phyloP scores from a whole-genome alignment of 1,140 invertebrate genomes.

The Drepana arcuata region DNA sequence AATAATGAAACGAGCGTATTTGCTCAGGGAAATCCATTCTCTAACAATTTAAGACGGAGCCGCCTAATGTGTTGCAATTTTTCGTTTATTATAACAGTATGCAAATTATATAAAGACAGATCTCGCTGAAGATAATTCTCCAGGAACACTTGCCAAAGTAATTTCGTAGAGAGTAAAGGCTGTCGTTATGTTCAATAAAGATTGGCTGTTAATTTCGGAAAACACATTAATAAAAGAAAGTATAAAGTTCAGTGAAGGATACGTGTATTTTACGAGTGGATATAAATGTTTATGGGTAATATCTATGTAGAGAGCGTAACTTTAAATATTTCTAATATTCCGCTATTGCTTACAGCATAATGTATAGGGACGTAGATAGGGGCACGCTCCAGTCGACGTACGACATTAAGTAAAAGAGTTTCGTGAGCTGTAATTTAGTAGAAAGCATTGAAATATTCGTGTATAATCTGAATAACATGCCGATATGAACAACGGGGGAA shows the following conservation, averaged over 20 bases:
- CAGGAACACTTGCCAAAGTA: no score
- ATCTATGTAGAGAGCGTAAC: no score
- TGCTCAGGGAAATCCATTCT: conserved; percentile 57
- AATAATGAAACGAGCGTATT: conserved; percentile 63
- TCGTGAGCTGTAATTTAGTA: conserved; percentile 69
- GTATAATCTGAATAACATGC: conserved; percentile 71
- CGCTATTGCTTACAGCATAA: conserved; percentile 31
- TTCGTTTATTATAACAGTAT: conserved; percentile 47
- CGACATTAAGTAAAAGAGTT: conserved; percentile 59
- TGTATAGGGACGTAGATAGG: conserved; percentile 8
- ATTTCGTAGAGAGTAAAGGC: no score
- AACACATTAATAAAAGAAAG: no score
- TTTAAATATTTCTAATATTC: conserved; percentile 1
- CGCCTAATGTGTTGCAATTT: conserved; percentile 55
- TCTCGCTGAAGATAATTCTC: no score
- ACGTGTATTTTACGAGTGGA: no score
- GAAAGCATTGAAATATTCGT: conserved; percentile 72
- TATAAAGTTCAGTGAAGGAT: no score
- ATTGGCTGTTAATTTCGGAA: no score
- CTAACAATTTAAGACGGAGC: conserved; percentile 54
- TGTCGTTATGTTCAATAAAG: no score
- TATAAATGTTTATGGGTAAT: no score
- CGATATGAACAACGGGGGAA: conserved; percentile 70
- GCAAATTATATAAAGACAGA: conserved; percentile 28
- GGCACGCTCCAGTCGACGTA: conserved; percentile 27